A percentile compares a stretch with the other conserved stretches of the same genome.
Conservation (phyloP, 1,140 invertebrate species). For the Bombus huntii region DNA sequence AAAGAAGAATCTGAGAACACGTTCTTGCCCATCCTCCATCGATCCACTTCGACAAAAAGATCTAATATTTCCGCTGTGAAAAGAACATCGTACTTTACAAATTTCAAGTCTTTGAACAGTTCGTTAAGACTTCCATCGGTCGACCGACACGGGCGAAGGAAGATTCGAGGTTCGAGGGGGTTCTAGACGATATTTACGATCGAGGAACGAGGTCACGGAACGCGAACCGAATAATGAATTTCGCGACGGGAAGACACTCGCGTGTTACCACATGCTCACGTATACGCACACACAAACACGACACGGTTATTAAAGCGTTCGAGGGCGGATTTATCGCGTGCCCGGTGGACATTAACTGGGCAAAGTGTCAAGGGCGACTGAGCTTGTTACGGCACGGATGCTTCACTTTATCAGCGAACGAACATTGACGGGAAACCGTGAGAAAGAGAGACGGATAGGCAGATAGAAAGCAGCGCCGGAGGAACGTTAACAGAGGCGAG, state of each 20-base stretch:
- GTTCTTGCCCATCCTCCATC: not conserved
- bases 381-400: conserved; percentile 67
- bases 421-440: conserved; percentile 64
- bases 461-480: conserved; percentile 59
- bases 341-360: conserved; percentile 71
- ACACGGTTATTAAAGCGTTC: conserved; percentile 49
- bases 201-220: not conserved
- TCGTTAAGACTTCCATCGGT: not conserved
- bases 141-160: not conserved
- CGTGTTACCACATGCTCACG: conserved; percentile 26
- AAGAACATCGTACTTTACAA: not conserved
- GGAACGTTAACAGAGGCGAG: conserved; percentile 25
- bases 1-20: not conserved
- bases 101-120: no score
- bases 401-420: conserved; percentile 62
- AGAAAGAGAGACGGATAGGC: conserved; percentile 64
- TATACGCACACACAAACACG: not conserved
- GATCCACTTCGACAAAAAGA: not conserved
- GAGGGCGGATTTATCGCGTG: conserved; percentile 71
- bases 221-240: conserved; percentile 40
- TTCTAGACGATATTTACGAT: not conserved
- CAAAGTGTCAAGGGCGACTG: conserved; percentile 80
- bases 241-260: conserved; percentile 43
- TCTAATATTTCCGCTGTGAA: not conserved
- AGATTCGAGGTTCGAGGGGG: no score